Conservation (phyloP, 2,888 invertebrate species). For the Ectobius pallidus region DNA sequence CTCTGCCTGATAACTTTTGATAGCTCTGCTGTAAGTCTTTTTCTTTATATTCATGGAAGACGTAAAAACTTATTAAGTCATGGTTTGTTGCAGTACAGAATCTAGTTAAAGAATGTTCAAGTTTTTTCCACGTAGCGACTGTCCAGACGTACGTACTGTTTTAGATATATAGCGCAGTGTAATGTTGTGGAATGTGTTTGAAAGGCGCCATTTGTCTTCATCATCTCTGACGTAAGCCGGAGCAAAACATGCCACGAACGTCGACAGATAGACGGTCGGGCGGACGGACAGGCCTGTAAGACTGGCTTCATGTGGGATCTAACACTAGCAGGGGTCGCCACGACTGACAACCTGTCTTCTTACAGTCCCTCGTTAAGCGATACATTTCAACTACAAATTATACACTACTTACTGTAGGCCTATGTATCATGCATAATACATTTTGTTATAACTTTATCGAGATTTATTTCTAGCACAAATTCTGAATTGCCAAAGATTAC, state of each 20-base stretch:
- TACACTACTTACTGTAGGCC: neutral
- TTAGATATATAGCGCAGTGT: constrained; percentile 6
- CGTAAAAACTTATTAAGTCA: too few species aligned
- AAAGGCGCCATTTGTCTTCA: constrained; percentile 40
- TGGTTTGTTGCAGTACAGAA: too few species aligned
- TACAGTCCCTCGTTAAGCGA: constrained; percentile 9
- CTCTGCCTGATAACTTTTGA: too few species aligned
- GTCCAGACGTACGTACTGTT: constrained; percentile 17
- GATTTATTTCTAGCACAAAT: too few species aligned
- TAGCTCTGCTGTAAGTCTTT: too few species aligned
- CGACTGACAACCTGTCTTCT: constrained; percentile 5
- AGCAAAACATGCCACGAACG: constrained; percentile 25
- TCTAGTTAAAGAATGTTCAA: constrained; percentile 9
- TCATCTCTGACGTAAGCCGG: constrained; percentile 35
- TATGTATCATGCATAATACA: neutral
- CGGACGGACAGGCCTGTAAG: constrained; percentile 10
- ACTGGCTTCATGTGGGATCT: constrained; percentile 26
- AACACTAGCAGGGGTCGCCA: constrained; percentile 6
- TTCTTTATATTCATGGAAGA: too few species aligned
- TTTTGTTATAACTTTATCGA: neutral
- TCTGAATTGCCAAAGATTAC: too few species aligned
- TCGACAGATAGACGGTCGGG: constrained; percentile 10
- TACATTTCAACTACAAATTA: neutral
- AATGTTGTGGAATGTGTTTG: constrained; percentile 37
- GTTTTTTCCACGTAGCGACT: constrained; percentile 20